Conservation (phyloP, 2,888 invertebrate genomes). For the Melieria picta region DNA sequence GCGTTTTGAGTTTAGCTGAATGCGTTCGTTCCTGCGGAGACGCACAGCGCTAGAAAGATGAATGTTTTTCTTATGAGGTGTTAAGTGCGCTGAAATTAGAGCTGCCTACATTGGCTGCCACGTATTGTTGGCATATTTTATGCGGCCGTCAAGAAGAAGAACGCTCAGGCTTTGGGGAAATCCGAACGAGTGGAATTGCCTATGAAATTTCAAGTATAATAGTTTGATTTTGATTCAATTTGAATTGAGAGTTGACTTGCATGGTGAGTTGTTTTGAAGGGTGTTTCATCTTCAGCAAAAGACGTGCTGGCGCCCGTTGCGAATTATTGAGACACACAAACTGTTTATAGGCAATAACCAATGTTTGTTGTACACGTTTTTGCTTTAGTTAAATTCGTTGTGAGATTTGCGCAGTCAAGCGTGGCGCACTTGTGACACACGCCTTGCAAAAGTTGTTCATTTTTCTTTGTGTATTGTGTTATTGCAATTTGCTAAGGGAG, state of each 20-base stretch:
- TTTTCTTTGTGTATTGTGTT: neutral
- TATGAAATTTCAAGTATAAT: no score
- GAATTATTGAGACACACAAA: neutral
- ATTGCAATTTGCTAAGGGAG: neutral
- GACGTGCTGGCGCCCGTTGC: neutral
- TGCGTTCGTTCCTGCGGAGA: no score
- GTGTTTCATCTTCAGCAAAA: neutral
- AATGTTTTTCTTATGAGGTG: conserved; percentile 47
- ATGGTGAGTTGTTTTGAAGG: conserved; percentile 2
- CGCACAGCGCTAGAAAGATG: conserved; percentile 15
- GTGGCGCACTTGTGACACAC: no score
- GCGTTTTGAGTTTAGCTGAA: no score
- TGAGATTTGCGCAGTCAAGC: neutral
- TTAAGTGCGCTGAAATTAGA: conserved; percentile 61
- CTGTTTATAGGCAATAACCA: neutral
- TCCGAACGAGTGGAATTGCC: no score
- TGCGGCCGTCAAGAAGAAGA: no score
- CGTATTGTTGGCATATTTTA: no score
- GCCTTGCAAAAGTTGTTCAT: no score
- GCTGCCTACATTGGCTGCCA: conserved; percentile 14
- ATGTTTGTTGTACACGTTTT: neutral
- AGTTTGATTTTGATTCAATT: no score
- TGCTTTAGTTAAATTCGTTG: neutral
- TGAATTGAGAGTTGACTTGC: neutral
- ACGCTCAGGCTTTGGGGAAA: no score